phyloP scores from a whole-genome alignment of 2,888 invertebrate species.

The Scaptomyza caliginosa region DNA sequence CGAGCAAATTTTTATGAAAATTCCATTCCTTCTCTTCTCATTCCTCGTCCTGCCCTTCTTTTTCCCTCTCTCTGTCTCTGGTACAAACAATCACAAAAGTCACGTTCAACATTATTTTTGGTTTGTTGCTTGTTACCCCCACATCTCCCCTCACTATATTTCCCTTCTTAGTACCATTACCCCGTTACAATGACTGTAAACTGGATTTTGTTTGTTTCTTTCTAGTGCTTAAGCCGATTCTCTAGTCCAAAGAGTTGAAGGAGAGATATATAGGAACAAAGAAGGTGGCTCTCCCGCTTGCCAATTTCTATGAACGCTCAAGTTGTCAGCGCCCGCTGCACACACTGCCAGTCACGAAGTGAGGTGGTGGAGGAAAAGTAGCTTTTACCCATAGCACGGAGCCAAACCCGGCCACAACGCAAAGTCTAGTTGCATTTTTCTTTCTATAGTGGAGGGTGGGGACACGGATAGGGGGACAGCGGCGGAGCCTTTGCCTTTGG shows the following conservation, averaged over 20 bases:
- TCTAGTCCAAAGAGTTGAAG: background rate
- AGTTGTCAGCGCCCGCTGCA: slow-evolving; percentile 65
- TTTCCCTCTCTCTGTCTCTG: background rate
- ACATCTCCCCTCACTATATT: background rate
- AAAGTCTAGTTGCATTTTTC: slow-evolving; percentile 57
- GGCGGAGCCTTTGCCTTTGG: slow-evolving; percentile 11
- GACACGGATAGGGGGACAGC: background rate
- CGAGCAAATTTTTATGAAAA: slow-evolving; percentile 78
- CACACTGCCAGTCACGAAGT: slow-evolving; percentile 29
- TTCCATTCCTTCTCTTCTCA: slow-evolving; percentile 52
- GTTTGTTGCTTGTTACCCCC: slow-evolving; percentile 70
- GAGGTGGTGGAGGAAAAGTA: background rate
- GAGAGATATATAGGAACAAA: background rate
- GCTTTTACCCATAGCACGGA: slow-evolving; percentile 17
- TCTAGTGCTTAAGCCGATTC: slow-evolving; percentile 76
- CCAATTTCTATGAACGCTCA: slow-evolving; percentile 70
- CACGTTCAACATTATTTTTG: slow-evolving; percentile 80
- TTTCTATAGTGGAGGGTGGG: background rate
- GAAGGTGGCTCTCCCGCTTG: slow-evolving; percentile 22
- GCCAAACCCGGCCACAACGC: slow-evolving; percentile 65
- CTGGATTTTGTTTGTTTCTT: slow-evolving; percentile 76
- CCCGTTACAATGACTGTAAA: slow-evolving; percentile 66
- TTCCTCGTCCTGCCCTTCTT: slow-evolving; percentile 1
- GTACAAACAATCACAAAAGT: slow-evolving; percentile 78
- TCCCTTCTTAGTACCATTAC: slow-evolving; percentile 35